phyloP scores from a whole-genome alignment of 2,797 vertebrate genomes.

The Falco rusticolus region DNA sequence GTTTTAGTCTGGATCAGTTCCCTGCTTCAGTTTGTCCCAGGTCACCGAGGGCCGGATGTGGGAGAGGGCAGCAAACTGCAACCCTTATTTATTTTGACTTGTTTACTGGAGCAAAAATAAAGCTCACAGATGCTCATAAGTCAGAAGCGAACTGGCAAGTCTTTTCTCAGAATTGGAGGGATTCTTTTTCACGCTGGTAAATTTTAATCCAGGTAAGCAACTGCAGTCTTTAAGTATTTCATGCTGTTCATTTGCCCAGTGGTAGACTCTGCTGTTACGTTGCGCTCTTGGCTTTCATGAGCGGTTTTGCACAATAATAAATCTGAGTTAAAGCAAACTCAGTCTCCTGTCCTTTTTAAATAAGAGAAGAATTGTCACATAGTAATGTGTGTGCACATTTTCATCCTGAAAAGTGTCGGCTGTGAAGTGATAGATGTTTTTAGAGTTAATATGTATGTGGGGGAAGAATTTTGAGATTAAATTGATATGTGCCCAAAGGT shows the following conservation, averaged over 20 bases:
- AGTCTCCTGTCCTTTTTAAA: background rate
- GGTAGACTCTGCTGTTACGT: background rate
- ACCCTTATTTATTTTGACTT: background rate
- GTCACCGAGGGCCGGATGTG: background rate
- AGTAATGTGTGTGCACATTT: accelerated
- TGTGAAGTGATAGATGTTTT: background rate
- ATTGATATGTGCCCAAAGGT: background rate
- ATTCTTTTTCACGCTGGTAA: background rate
- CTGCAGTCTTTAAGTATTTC: background rate
- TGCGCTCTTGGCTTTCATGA: background rate
- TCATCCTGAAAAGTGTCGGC: background rate
- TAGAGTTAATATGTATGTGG: background rate
- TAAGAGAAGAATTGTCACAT: background rate
- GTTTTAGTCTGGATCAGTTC: background rate
- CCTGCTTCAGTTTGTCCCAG: background rate
- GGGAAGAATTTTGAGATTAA: background rate
- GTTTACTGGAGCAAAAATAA: background rate
- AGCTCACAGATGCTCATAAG: background rate
- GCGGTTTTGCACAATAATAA: background rate
- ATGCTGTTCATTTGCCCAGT: background rate
- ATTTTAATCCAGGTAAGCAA: background rate
- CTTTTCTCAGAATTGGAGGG: background rate
- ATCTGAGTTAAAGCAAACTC: background rate
- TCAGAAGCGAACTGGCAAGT: background rate
- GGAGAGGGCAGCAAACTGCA: background rate